Conservation (phyloP, 2,113 vertebrate species). For the Phalacrocorax aristotelis region DNA sequence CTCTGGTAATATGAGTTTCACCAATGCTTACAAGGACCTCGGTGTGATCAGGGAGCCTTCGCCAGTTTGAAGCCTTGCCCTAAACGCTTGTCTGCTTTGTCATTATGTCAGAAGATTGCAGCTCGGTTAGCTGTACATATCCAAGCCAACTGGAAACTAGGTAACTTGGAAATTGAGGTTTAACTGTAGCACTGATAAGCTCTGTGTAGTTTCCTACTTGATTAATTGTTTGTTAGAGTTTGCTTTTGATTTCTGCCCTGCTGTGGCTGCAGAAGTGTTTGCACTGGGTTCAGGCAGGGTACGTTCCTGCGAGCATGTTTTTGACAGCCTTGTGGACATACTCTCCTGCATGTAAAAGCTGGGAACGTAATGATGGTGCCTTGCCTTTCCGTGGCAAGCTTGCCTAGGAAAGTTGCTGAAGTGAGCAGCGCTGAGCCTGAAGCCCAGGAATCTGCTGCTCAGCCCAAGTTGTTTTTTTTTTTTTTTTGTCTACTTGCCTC, state of each 20-base stretch:
- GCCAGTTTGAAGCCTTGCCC: background rate
- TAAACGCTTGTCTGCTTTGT: background rate
- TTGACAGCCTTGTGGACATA: background rate
- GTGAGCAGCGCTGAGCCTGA: background rate
- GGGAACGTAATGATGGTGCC: accelerated
- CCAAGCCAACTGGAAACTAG: background rate
- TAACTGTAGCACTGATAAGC: background rate
- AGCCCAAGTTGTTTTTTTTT: no score
- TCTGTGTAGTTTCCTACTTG: background rate
- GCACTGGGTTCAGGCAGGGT: background rate
- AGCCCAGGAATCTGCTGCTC: background rate
- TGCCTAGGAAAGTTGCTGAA: background rate
- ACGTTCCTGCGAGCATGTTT: background rate
- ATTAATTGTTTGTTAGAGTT: constrained; percentile 2
- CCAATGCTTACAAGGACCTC: background rate
- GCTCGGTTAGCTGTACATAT: accelerated
- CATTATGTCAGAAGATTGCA: background rate
- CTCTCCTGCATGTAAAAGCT: background rate
- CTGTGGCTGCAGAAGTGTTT: background rate
- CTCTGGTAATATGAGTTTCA: background rate
- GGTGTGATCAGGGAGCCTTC: background rate
- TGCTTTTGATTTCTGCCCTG: background rate
- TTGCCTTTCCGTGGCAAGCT: background rate
- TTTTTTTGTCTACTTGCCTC: background rate
- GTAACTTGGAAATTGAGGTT: background rate